A percentile compares a stretch with the other conserved stretches of the same genome.
Evolutionary conservation across 2,888 invertebrate genomes (phyloP).

Genomic region (Theretra japonica): DNA sequence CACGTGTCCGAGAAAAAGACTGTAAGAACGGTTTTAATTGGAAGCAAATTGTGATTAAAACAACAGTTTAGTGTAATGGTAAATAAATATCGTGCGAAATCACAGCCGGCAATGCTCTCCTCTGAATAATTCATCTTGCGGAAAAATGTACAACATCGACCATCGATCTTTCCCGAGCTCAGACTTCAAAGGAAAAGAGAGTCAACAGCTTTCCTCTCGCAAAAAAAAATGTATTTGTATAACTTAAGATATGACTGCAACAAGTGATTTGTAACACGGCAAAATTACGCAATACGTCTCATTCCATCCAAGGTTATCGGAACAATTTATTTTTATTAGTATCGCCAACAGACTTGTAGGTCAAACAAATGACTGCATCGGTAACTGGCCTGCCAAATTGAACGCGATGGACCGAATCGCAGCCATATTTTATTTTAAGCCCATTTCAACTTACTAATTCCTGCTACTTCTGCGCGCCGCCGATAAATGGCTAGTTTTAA

Average conservation of each 20-base stretch:
- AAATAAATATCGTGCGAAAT: too few species aligned
- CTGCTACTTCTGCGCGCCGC: not conserved
- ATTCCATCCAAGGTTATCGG: conserved; percentile 13
- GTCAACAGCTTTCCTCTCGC: too few species aligned
- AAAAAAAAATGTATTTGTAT: not conserved
- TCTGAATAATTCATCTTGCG: too few species aligned
- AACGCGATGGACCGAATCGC: not conserved
- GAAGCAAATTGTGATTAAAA: too few species aligned
- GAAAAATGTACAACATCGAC: too few species aligned
- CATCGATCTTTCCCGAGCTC: too few species aligned
- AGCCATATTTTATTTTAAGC: not conserved
- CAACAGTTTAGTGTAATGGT: too few species aligned
- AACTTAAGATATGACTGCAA: not conserved
- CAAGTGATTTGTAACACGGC: not conserved
- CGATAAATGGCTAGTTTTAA: not conserved
- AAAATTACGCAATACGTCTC: not conserved
- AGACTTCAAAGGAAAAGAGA: too few species aligned
- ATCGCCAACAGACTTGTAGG: conserved; percentile 1
- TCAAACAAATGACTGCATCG: conserved; percentile 7
- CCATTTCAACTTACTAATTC: not conserved
- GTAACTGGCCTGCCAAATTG: conserved; percentile 5
- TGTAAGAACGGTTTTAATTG: not conserved
- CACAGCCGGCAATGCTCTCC: too few species aligned
- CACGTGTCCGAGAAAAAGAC: too few species aligned
- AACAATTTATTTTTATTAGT: conserved; percentile 18